Evolutionary conservation across 2,797 vertebrate genomes (phyloP).

Genomic region (Arctocebus calabarensis): DNA sequence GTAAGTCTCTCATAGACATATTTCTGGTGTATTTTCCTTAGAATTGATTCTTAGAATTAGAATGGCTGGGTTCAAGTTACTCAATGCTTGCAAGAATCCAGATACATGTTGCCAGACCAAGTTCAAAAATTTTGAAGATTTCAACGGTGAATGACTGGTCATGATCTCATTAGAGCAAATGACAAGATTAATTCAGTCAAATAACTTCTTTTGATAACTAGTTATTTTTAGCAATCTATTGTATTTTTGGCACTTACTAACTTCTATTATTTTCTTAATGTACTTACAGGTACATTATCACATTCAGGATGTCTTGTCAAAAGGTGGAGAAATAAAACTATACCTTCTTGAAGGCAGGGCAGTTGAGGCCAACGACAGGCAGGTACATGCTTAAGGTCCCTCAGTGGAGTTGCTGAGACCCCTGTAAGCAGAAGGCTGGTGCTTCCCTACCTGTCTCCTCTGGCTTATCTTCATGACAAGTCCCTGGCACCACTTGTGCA

Average conservation of each 20-base stretch:
- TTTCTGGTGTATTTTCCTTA: neutral
- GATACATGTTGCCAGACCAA: neutral
- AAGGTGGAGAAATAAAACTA: neutral
- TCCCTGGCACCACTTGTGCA: fast-evolving
- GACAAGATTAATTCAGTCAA: neutral
- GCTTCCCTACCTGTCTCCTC: neutral
- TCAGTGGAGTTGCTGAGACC: neutral
- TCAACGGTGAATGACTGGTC: neutral
- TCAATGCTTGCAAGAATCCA: neutral
- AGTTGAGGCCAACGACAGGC: neutral
- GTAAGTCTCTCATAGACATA: neutral
- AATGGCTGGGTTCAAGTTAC: neutral
- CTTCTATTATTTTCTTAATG: neutral
- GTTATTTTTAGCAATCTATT: neutral
- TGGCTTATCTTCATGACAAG: neutral
- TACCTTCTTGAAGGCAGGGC: fast-evolving
- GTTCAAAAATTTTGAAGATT: neutral
- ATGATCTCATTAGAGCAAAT: neutral
- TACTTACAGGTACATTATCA: neutral
- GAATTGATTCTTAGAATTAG: neutral
- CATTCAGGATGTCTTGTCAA: neutral
- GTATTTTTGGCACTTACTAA: neutral
- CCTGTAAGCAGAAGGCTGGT: fast-evolving
- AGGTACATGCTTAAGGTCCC: neutral
- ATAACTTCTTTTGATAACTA: neutral